phyloP scores from a whole-genome alignment of 2,888 invertebrate species.

The Drosophila kokeensis region DNA sequence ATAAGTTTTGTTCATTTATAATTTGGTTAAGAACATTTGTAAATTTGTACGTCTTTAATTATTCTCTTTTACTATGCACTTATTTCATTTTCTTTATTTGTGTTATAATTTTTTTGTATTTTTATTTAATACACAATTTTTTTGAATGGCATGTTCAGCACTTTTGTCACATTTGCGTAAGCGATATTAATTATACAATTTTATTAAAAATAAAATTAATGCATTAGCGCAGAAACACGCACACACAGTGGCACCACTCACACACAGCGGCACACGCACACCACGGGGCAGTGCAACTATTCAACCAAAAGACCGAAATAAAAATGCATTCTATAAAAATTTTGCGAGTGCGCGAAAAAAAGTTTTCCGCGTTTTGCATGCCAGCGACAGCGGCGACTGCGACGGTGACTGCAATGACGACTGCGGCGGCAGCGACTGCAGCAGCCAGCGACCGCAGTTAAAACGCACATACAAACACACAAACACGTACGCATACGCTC shows the following conservation, averaged over 20 bases:
- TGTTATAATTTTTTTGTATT: slow-evolving; percentile 1
- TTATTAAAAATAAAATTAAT: slow-evolving; percentile 52
- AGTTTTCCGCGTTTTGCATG: slow-evolving; percentile 80
- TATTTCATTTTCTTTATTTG: not conserved
- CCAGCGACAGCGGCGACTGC: slow-evolving; percentile 63
- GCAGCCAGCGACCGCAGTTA: slow-evolving; percentile 52
- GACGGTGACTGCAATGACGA: slow-evolving; percentile 43
- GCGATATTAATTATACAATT: slow-evolving; percentile 39
- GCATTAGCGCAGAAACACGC: slow-evolving; percentile 11
- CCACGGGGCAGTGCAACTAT: slow-evolving; percentile 77
- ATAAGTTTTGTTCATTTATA: slow-evolving; percentile 1
- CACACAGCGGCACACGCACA: slow-evolving; percentile 42
- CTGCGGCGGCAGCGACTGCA: slow-evolving; percentile 46
- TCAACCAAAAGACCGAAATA: slow-evolving; percentile 81
- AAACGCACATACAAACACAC: slow-evolving; percentile 24
- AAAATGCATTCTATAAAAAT: slow-evolving; percentile 81
- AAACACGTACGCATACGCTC: slow-evolving; percentile 4
- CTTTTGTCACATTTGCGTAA: slow-evolving; percentile 39
- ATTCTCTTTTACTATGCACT: not conserved
- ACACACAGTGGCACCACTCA: slow-evolving; percentile 3
- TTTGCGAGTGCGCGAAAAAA: slow-evolving; percentile 81
- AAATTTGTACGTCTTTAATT: slow-evolving; percentile 8
- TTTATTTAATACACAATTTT: slow-evolving; percentile 16
- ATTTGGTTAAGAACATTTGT: slow-evolving; percentile 15
- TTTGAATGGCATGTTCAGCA: slow-evolving; percentile 30